phyloP scores from a whole-genome alignment of 2,113 vertebrate genomes.

The Engystomops pustulosus region DNA sequence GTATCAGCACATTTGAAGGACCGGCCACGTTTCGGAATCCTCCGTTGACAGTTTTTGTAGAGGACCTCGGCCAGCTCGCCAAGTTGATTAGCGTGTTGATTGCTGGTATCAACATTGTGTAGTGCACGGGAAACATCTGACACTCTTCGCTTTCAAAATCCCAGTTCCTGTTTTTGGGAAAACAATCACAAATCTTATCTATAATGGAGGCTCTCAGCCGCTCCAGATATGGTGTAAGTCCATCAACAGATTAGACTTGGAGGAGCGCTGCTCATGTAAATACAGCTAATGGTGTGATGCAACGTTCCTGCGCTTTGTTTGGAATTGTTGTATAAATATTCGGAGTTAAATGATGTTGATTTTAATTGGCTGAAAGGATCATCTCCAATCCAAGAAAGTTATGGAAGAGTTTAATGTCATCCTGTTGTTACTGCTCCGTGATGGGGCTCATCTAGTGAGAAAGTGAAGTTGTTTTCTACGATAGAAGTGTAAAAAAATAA shows the following conservation, averaged over 20 bases:
- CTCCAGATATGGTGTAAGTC: constrained; percentile 52
- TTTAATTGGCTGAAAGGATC: constrained; percentile 33
- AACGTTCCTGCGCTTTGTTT: constrained; percentile 8
- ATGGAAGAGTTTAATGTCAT: neutral
- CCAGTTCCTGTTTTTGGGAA: constrained; percentile 68
- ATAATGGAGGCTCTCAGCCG: constrained; percentile 62
- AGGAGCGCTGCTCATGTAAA: constrained; percentile 1
- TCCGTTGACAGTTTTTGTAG: constrained; percentile 53
- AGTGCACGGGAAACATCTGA: constrained; percentile 63
- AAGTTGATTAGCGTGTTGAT: constrained; percentile 63
- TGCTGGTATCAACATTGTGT: constrained; percentile 65
- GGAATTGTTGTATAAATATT: constrained; percentile 17
- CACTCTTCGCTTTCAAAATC: constrained; percentile 67
- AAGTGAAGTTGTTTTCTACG: too few species aligned
- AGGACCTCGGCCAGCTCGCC: constrained; percentile 60
- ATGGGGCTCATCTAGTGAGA: too few species aligned
- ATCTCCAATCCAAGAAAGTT: constrained; percentile 11
- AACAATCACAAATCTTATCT: constrained; percentile 62
- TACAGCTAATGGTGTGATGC: neutral
- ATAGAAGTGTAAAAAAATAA: too few species aligned
- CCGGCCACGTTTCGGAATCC: neutral
- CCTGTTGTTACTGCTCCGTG: constrained; percentile 25
- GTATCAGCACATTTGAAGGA: constrained; percentile 26
- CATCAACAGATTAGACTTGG: constrained; percentile 22
- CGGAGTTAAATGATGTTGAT: neutral